Evolutionary conservation across 2,797 vertebrate genomes (phyloP), one percentile per base, ranked within the genome.

Genomic region (Eutrigla gurnardus): DNA sequence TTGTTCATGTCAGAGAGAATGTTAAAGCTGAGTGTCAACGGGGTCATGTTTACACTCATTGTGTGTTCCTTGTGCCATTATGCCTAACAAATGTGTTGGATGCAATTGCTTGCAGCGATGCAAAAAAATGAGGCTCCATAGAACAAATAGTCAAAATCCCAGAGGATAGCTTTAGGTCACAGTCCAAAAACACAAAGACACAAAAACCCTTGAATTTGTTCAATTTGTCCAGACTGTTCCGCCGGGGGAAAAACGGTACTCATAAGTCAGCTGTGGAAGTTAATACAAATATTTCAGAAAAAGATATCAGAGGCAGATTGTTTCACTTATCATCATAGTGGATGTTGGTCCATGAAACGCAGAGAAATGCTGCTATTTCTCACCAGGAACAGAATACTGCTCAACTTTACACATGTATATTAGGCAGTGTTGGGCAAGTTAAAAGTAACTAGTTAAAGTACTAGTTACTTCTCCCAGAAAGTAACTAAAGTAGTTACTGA

Each of bases 191-290:
- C 45, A 5, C 50, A 25, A 1, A 9, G 5, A 55, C 10, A 62
- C 10, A 32, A 65, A 33, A 53, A 33, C 43, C 32, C 32, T 33
- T 25, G 14, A 45, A 50, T 14, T 18, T 68, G 47, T 36, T 54
- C 4, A 39, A 47, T 75, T 84, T 71, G 62, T 65, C 64, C 45
- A 1, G 53, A 37, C 55, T 85, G 70, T 76, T 84, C 79, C 67
- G 70, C 72, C 32, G 65, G 65, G 53, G 65, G 53, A 33, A 60
- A 32, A 53, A 14, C 18, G 50, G 35, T 72, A 69, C 32, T 83
- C 75, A 77, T 73, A 57, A 75, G 77, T 70, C 78, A 77, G 40
- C 47, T 60, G 6, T 49, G 63, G 65, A 83, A 61, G 72, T 55
- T 13, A 68, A 53, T 17, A 14, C 17, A 54, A 47, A 65, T 37